A percentile compares a stretch with the other conserved stretches of the same genome.
Conservation (phyloP, 2,888 invertebrate genomes). For the Latheticus oryzae region DNA sequence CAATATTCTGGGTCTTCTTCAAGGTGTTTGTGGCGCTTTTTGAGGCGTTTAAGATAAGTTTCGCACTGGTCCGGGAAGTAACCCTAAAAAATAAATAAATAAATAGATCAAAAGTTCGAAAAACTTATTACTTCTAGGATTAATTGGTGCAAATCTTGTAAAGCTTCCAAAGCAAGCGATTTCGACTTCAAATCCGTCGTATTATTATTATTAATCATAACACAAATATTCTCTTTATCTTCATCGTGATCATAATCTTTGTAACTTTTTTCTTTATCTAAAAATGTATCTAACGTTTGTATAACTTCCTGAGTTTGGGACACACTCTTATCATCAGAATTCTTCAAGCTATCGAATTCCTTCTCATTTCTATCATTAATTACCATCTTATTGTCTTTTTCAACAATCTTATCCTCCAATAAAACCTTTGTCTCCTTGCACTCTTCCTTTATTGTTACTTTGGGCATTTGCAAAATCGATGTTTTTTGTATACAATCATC, state of each 20-base stretch:
- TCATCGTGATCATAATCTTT: too few relatives aligned
- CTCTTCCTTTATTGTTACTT: too few relatives aligned
- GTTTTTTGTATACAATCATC: neutral
- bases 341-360: too few relatives aligned
- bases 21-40: conserved; percentile 64
- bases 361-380: too few relatives aligned
- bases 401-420: too few relatives aligned
- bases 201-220: too few relatives aligned
- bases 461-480: too few relatives aligned
- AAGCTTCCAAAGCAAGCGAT: conserved; percentile 65
- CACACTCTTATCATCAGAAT: too few relatives aligned
- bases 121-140: conserved; percentile 69
- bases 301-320: neutral
- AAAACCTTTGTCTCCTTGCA: too few relatives aligned
- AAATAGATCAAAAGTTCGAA: conserved; percentile 3
- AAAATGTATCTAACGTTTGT: conserved; percentile 63
- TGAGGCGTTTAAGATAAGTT: conserved; percentile 69
- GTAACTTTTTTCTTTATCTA: conserved; percentile 71
- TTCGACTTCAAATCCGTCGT: too few relatives aligned
- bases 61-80: conserved; percentile 70
- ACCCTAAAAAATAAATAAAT: conserved; percentile 61
- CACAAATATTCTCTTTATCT: too few relatives aligned
- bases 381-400: too few relatives aligned
- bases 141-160: conserved; percentile 68
- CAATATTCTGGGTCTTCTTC: conserved; percentile 68